phyloP scores from a whole-genome alignment of 2,797 vertebrate species.

The Pipistrellus pygmaeus region DNA sequence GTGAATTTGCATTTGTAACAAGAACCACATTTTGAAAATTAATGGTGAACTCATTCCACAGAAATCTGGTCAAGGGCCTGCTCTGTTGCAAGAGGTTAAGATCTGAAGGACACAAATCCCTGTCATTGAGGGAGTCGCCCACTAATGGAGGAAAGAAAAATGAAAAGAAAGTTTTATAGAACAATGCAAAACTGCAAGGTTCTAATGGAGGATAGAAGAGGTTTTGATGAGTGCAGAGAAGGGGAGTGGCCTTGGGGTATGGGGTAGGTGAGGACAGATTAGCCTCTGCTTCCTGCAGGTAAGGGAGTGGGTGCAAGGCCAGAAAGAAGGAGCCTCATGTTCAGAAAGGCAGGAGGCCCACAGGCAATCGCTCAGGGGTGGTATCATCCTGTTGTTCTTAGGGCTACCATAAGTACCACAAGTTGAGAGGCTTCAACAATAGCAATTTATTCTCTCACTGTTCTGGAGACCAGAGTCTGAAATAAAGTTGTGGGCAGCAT shows the following conservation, averaged over 20 bases:
- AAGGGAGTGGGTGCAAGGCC: background rate
- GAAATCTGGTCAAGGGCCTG: background rate
- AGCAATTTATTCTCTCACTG: background rate
- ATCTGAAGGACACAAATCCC: background rate
- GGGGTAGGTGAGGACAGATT: background rate
- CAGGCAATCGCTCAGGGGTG: fast-evolving
- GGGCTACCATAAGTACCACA: background rate
- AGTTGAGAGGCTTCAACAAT: too few relatives aligned
- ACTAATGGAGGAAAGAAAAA: background rate
- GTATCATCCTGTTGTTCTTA: background rate
- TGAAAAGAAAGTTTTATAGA: background rate
- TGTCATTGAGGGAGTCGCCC: background rate
- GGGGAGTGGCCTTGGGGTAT: background rate
- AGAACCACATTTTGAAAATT: background rate
- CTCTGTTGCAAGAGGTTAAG: background rate
- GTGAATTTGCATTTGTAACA: background rate
- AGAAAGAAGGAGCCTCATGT: background rate
- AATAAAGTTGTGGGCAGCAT: background rate
- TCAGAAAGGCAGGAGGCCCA: background rate
- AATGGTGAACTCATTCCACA: background rate
- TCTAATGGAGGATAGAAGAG: background rate
- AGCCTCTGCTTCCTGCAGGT: background rate
- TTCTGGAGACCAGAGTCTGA: background rate
- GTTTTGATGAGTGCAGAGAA: background rate
- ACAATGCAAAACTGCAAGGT: background rate